Base-by-base conservation (phyloP, 2,113 vertebrate genomes). In the Prinia subflava region DNA sequence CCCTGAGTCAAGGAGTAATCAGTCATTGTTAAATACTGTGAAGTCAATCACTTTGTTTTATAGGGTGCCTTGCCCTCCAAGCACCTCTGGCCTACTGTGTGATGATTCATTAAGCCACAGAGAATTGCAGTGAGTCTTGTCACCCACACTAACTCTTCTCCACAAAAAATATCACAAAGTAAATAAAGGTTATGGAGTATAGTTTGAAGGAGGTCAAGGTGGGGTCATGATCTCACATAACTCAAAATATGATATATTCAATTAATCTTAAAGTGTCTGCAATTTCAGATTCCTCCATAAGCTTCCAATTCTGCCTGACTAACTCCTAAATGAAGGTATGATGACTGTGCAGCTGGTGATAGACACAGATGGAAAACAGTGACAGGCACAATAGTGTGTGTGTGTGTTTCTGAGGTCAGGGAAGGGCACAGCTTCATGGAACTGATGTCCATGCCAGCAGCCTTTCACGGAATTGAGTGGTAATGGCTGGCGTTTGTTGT, bases 81-180 rank as follows among this genome's bases (percentile, higher is more conserved):
- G 71, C 73, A 94, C 91, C 91, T 95, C 94, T 94, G 89, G 42
- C 80, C 86, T 94, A 22, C 80, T 75, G 56, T 59, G 80, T 90
- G 91, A 84, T 87, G 91, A 94, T 91, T 93, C 92, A 92, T 93
- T 90, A 89, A 89, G n/a, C 52, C 78, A 41, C 64, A 87, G 86
- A 89, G 83, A 84, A 89, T 83, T 78, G 89, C 89, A 91, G 76
- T 59, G 80, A 84, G 83, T 91, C 76, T 87, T 94, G 87, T 97
- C 92, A 87, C 60, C 73, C 35, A 39, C 47, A 23, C 56, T 47
- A 92, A 63, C 62, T 79, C 94, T 90, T 86, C 82, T 80, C 47
- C 55, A 73, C 83, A 79, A 79, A 83, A 90, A 82, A 81, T 24
- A 71, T 15, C 76, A 70, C 35, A 70, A 70, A 90, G 50, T 77